A percentile compares a stretch with the other conserved stretches of the same genome.
These are phyloP conservation scores for Meda fulgida DNA, from an alignment of 2,797 vertebrate species.

Conservation along the genomic window DNA sequence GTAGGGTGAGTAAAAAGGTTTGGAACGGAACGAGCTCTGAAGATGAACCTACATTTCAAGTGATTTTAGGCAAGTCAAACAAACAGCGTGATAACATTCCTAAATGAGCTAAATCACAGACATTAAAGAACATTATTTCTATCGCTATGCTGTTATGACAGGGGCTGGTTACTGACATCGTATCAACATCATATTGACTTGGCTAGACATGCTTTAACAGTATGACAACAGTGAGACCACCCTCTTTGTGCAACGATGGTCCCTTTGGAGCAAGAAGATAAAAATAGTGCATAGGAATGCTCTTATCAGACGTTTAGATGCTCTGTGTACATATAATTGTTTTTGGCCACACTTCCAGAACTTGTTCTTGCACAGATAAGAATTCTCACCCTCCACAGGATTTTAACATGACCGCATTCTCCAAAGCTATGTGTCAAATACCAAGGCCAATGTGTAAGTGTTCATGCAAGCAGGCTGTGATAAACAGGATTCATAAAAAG, in stretches of 20 bases:
- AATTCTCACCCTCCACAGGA: slow-evolving; percentile 63
- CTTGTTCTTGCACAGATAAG: slow-evolving; percentile 73
- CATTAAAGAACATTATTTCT: slow-evolving; percentile 32
- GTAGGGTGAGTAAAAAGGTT: slow-evolving; percentile 59
- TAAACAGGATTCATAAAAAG: slow-evolving; percentile 1
- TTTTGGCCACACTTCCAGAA: slow-evolving; percentile 72
- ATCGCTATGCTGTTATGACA: slow-evolving; percentile 23
- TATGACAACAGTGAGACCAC: slow-evolving; percentile 23
- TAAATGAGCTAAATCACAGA: background rate
- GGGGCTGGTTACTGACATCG: slow-evolving; percentile 14
- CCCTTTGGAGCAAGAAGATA: slow-evolving; percentile 67
- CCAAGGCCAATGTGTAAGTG: slow-evolving; percentile 29
- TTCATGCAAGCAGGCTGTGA: slow-evolving; percentile 3
- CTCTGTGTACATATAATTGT: slow-evolving; percentile 67
- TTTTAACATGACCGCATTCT: slow-evolving; percentile 38
- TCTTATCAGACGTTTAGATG: slow-evolving; percentile 78
- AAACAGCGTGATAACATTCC: background rate
- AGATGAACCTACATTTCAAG: background rate
- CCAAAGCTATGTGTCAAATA: slow-evolving; percentile 35
- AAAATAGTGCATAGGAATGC: slow-evolving; percentile 77
- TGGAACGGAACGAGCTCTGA: slow-evolving; percentile 62
- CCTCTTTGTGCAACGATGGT: slow-evolving; percentile 59
- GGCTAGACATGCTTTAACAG: slow-evolving; percentile 61
- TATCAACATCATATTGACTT: slow-evolving; percentile 30
- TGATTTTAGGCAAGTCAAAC: background rate